Base-by-base conservation (phyloP, 2,888 invertebrate genomes). In the Chloromyia formosa region DNA sequence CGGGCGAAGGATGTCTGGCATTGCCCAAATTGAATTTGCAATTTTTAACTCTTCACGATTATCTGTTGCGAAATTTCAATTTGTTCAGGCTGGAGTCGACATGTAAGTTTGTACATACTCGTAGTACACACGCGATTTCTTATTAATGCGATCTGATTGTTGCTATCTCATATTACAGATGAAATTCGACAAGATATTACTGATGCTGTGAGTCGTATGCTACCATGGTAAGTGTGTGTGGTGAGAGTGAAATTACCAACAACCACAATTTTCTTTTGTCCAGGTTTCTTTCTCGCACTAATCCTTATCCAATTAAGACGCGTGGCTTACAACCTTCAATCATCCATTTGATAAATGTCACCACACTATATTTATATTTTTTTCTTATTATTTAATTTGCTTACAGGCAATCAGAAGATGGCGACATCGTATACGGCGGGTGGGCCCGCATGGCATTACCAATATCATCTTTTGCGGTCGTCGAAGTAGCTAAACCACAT, bases 401-500 rank as follows among this genome's bases (percentile, higher is more conserved):
- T 72, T 54, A 23, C 60, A 93, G 93, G 94, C 89, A 90, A 83
- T 88, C 96, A 0, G 98, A 97, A 87, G 95, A 96, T 82, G 91
- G 89, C 0, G 90, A 89, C 72, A 90, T 93, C 0, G 93, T 94
- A 81, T 99, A 97, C 86, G 97, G 97, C 14, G 99, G 99, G 1
- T 99, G 99, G 98, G 98, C 98, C 0, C 89, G 98, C 77, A 99
- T 99, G 98, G 98, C 98, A 0, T 93, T 97, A 80, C 96, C 97
- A 0, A 93, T 99, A 74, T 89, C 92, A 9, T 92, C 92, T 76
- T 98, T 99, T 85, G 93, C 94, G 1, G 95, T 98, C 0, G 95
- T 98, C 0, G 98, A 98, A 86, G 97, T 97, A 9, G 92, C 94
- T 0, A 95, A 95, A 81, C 95, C 95, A 0, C 94, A 95, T 83